phyloP scores from a whole-genome alignment of 2,888 invertebrate genomes.

The Venusia cambrica region DNA sequence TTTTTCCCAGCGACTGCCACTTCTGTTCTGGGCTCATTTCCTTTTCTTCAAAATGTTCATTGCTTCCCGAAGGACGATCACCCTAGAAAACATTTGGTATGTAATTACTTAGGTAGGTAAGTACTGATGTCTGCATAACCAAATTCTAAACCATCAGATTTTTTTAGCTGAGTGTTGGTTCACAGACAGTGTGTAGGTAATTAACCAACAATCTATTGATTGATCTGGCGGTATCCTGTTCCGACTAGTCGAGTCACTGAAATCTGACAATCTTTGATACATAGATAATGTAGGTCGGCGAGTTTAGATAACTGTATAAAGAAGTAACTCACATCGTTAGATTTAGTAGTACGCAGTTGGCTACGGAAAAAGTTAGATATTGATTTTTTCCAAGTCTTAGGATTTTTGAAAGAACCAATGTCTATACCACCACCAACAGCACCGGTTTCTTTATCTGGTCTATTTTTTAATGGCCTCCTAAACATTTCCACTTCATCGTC shows the following conservation, averaged over 20 bases:
- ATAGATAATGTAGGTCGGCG: too few relatives aligned
- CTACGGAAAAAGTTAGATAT: slow-evolving; percentile 69
- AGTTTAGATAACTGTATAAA: too few relatives aligned
- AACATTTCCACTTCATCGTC: slow-evolving; percentile 47
- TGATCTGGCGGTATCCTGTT: too few relatives aligned
- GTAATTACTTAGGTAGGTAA: neutral
- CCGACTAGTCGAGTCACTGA: too few relatives aligned
- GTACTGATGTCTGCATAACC: too few relatives aligned
- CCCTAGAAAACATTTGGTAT: slow-evolving; percentile 49
- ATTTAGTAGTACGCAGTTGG: slow-evolving; percentile 66
- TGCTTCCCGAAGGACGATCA: slow-evolving; percentile 58
- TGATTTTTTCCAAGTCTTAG: slow-evolving; percentile 72
- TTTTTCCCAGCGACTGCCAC: slow-evolving; percentile 75
- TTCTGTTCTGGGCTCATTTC: slow-evolving; percentile 66
- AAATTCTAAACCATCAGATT: too few relatives aligned
- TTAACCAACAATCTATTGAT: too few relatives aligned
- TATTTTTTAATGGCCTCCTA: slow-evolving; percentile 45
- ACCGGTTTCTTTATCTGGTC: slow-evolving; percentile 49
- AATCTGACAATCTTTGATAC: too few relatives aligned
- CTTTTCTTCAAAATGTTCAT: slow-evolving; percentile 60
- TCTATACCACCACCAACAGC: slow-evolving; percentile 50
- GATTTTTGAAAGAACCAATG: slow-evolving; percentile 58
- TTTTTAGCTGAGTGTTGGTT: too few relatives aligned
- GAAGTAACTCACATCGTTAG: slow-evolving; percentile 60
- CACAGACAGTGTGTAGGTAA: too few relatives aligned